Base-by-base conservation (phyloP, 1,140 invertebrate genomes). In the Zaprionus vittiger region DNA sequence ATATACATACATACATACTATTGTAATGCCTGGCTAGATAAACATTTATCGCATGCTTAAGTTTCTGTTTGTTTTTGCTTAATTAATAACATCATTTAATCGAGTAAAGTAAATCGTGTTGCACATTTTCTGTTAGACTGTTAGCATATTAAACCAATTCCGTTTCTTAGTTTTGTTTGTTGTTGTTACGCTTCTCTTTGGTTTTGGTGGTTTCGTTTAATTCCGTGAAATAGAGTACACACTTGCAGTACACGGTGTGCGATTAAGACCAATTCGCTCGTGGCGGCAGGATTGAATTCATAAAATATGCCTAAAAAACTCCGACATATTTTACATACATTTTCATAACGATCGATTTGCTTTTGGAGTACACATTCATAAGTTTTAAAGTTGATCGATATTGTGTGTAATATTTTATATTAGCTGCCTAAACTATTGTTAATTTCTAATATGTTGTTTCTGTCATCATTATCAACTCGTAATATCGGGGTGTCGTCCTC, bases 221-320 rank as follows among this genome's bases (percentile, higher is more conserved):
- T 67, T 66, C 61, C 52, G 63, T 78, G 69, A 83, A 86, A 80
- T 83, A 70, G 76, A 79, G 63, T 87, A 70, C 38, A 49, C 72
- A 61, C 57, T 31, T 44, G 17, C 34, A 60, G 66, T 66, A 71
- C 52, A 71, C 52, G 66, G 41, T 77, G 67, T 81, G 72, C 64
- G 70, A 65, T 80, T 72, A 79, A 89, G 80, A 83, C 78, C 87
- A 91, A 91, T 86, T 81, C 87, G 83, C 79, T 82, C 67, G 66
- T 90, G 56, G 85, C 83, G 89, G 89, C 89, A 91, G 89, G 89
- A 91, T 73, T 91, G 68, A 91, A 91, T 91, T 82, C 83, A 83
- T 73, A 79, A 78, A 80, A 90, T 85, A 90, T 85, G 79, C 70
- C 73, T 73, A 71, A 84, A 85, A 90, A 90, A 85, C 82, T 82